Conservation (phyloP, 1,140 invertebrate genomes). For the Caenorhabditis tropicalis region DNA sequence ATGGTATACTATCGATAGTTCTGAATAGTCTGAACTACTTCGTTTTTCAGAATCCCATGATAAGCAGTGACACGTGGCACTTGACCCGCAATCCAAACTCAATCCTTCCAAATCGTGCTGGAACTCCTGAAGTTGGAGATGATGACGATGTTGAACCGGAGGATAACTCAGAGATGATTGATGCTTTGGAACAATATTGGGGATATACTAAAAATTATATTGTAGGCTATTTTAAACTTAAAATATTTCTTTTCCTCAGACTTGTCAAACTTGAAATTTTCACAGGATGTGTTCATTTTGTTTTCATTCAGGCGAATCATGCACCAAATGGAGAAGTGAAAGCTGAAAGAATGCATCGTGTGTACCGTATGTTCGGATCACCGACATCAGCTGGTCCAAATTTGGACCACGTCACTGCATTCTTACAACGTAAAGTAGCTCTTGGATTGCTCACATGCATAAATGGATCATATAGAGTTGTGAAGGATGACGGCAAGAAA, state of each 20-base stretch:
- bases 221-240: not conserved
- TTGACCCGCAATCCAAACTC: slow-evolving; percentile 76
- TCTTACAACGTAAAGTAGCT: slow-evolving; percentile 65
- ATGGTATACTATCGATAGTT: slow-evolving; percentile 76
- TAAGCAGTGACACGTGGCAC: not conserved
- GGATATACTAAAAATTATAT: slow-evolving; percentile 67
- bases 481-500: not conserved
- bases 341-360: slow-evolving; percentile 90
- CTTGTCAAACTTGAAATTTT: not conserved
- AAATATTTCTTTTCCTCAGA: not conserved
- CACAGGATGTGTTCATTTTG: too few relatives aligned
- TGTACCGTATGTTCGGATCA: slow-evolving; percentile 91
- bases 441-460: slow-evolving; percentile 49
- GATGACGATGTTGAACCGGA: slow-evolving; percentile 82
- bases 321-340: slow-evolving; percentile 80
- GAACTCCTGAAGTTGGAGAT: slow-evolving; percentile 52
- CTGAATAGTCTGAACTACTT: too few relatives aligned
- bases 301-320: slow-evolving; percentile 93
- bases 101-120: slow-evolving; percentile 79
- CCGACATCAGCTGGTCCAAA: slow-evolving; percentile 42
- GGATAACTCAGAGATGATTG: slow-evolving; percentile 90
- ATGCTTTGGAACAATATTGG: slow-evolving; percentile 90
- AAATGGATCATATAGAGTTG: slow-evolving; percentile 42
- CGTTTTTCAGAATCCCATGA: not conserved
- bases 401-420: slow-evolving; percentile 62